These are phyloP conservation scores for Hyles euphorbiae DNA, from an alignment of 1,140 invertebrate species.

Conservation along the genomic window DNA sequence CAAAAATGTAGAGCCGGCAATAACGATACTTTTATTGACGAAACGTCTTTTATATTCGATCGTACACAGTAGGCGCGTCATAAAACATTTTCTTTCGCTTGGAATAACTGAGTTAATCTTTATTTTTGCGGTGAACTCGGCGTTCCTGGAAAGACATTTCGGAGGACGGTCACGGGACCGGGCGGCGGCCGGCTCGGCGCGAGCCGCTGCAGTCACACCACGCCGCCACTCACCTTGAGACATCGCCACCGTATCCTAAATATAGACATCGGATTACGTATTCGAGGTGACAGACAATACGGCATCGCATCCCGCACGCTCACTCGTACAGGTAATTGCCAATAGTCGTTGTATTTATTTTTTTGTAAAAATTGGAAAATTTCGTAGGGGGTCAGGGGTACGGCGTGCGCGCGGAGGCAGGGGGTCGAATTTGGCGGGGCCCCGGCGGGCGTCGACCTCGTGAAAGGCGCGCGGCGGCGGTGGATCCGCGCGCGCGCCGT, in stretches of 20 bases:
- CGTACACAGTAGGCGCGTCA: slow-evolving; percentile 50
- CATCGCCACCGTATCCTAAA: slow-evolving; percentile 35
- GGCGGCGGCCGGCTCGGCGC: slow-evolving; percentile 4
- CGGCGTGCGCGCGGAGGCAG: slow-evolving; percentile 26
- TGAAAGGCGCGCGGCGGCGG: slow-evolving; percentile 59
- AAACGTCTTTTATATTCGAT: slow-evolving; percentile 31
- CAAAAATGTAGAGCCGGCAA: slow-evolving; percentile 30
- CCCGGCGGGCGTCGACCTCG: slow-evolving; percentile 63
- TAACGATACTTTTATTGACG: slow-evolving; percentile 55
- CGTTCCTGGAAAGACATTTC: slow-evolving; percentile 33
- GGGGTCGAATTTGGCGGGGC: slow-evolving; percentile 56
- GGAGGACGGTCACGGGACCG: slow-evolving; percentile 11
- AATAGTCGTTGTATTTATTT: not conserved
- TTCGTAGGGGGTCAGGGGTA: slow-evolving; percentile 37
- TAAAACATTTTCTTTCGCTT: slow-evolving; percentile 53
- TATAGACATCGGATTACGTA: slow-evolving; percentile 39
- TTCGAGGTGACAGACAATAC: slow-evolving; percentile 28
- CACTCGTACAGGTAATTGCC: not conserved
- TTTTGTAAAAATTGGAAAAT: slow-evolving; percentile 34
- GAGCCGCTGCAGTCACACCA: slow-evolving; percentile 16
- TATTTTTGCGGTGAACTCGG: slow-evolving; percentile 49
- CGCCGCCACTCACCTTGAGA: slow-evolving; percentile 31
- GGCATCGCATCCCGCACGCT: slow-evolving; percentile 10
- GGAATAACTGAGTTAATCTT: slow-evolving; percentile 35
- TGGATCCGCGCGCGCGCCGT: slow-evolving; percentile 40